Base-by-base conservation (phyloP, 1,140 invertebrate species). In the Oreohelix idahoensis region DNA sequence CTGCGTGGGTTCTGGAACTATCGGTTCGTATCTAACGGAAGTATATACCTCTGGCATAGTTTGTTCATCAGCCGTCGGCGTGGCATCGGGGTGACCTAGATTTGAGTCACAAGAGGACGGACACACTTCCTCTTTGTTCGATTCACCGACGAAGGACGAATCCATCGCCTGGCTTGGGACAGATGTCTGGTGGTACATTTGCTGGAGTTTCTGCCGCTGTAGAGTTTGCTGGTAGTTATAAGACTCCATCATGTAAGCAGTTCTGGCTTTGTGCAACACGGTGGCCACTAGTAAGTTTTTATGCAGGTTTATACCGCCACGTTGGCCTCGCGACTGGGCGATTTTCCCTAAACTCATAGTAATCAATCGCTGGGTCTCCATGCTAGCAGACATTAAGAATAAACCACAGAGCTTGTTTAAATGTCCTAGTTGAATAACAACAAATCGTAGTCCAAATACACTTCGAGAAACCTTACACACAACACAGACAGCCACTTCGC, bases 311-410 rank as follows among this genome's bases (percentile, higher is more conserved):
- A 95, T 94, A 35, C 95, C 95, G 70, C 94, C 94, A 75, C 94
- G 93, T 85, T 94, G 94, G n/a, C 89, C 83, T 53, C 95, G 89
- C 13, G 94, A 94, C 86, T 94, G 93, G 39, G 94, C 94, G 86
- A 95, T 95, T 92, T 95, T 95, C n/a, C 94, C 94, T 82, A 95
- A 90, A 32, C 95, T 95, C 81, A 95, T 92, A 82, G 94, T 94
- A 79, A 95, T 95, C 85, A 95, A 92, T 87, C 94, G 92, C 89
- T 95, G 94, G 39, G 95, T 94, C 92, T 95, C 90, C 83, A 93
- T 93, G 77, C 93, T 93, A 94, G 95, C 94, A 78, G 81, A 81
- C 79, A 84, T 77, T 36, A 26, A 58, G 42, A 81, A 45, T n/a
- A 26, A 58, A 58, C 42, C 15, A 45, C 42, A 45, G 5, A 45